These are phyloP conservation scores for Serinus canaria DNA, from an alignment of 2,113 vertebrate genomes.

Conservation along the genomic window DNA sequence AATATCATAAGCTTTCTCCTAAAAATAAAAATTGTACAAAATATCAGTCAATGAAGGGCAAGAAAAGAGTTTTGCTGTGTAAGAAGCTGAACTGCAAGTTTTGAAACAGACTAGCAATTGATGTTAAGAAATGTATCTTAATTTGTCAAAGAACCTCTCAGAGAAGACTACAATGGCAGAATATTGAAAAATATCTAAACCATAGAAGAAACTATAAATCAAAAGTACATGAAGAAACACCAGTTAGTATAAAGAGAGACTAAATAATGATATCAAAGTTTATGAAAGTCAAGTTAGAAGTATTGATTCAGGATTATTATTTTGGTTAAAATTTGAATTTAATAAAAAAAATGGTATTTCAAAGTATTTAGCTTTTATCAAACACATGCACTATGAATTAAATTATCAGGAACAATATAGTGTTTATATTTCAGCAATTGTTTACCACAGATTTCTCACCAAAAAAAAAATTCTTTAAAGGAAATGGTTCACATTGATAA, in stretches of 20 bases:
- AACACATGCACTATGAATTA: background rate
- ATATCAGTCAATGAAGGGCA: background rate
- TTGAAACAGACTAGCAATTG: background rate
- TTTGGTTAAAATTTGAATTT: background rate
- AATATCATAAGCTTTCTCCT: background rate
- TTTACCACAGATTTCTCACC: background rate
- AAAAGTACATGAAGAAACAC: background rate
- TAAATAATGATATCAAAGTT: background rate
- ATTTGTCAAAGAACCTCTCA: background rate
- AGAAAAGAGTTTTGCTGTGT: background rate
- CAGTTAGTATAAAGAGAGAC: background rate
- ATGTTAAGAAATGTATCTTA: background rate
- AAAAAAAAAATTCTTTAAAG: background rate
- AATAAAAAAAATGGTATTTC: background rate
- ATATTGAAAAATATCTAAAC: background rate
- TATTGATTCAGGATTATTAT: background rate
- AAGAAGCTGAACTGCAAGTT: background rate
- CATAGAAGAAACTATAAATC: background rate
- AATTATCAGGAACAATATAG: background rate
- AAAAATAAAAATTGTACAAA: background rate
- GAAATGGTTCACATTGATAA: background rate
- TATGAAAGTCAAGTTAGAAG: background rate
- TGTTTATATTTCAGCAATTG: background rate
- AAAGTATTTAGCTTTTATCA: background rate
- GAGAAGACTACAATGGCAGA: background rate